Conservation (phyloP, 1,140 invertebrate genomes). For the Dysdera silvatica region DNA sequence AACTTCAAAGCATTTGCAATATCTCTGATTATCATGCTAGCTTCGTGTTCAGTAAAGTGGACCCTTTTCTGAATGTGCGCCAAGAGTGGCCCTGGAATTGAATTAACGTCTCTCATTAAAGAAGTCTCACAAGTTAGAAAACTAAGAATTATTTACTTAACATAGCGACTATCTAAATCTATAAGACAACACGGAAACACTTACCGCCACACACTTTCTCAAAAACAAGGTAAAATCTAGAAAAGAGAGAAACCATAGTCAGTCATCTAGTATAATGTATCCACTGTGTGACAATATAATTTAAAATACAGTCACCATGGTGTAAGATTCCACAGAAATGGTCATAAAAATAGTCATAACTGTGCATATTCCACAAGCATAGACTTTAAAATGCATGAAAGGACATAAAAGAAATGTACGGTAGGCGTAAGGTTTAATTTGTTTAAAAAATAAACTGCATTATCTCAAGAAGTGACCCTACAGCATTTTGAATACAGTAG, state of each 20-base stretch:
- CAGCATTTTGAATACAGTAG: no score
- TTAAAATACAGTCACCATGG: no score
- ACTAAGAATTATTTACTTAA: background rate
- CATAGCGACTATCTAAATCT: background rate
- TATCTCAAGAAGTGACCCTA: no score
- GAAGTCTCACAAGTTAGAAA: background rate
- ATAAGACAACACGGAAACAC: constrained; percentile 9
- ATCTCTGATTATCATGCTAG: constrained; percentile 83
- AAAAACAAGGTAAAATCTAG: constrained; percentile 87
- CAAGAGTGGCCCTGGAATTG: constrained; percentile 54
- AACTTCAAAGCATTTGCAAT: constrained; percentile 89
- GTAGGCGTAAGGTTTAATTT: no score
- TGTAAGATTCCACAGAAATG: no score
- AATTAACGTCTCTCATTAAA: background rate
- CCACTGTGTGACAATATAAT: no score
- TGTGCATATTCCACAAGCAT: no score
- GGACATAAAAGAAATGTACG: no score
- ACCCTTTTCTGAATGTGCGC: constrained; percentile 83
- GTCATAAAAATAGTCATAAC: no score
- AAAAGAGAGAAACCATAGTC: constrained; percentile 24
- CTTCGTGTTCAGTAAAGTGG: constrained; percentile 90
- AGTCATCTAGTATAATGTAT: background rate
- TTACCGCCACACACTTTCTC: constrained; percentile 93
- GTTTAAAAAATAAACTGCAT: no score
- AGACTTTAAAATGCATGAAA: no score